Evolutionary conservation across 2,888 invertebrate genomes (phyloP), one percentile per base, ranked within the genome.

Genomic region (Acleris emargana): DNA sequence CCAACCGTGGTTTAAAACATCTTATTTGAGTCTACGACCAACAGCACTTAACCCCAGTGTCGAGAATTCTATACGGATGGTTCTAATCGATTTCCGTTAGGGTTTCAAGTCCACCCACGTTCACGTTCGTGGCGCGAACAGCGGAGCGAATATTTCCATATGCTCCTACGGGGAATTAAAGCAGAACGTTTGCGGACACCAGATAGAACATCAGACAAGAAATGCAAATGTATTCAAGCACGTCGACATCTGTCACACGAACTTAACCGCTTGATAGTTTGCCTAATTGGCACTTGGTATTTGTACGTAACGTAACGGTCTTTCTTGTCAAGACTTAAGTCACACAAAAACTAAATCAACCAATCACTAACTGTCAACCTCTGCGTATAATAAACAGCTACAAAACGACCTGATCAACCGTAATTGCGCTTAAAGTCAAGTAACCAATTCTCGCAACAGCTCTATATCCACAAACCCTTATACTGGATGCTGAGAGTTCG

Each of bases 51-150:
- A 90, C 88, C 88, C 71, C 79, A 70, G 82, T 82, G 84, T 84
- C 83, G 83, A 80, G 82, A 76, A 85, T 84, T 83, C 83, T 80
- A 82, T 81, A 81, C 80, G 74, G 81, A 77, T 80, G 80, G 78
- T 76, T 78, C 75, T 74, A 87, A 86, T 86, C 86, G 83, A 86
- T 86, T 86, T 85, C 82, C 82, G 83, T 83, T 82, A 83, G 78
- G 82, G 82, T 84, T 83, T 81, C 71, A 76, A 81, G 77, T 87
- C 86, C 83, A 86, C 88, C 87, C 84, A 89, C 87, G 79, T 75
- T 72, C 72, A 73, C 74, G 73, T 80, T 78, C 75, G 69, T 71
- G 69, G 73, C 60, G 50, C 43, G 49, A 50, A 55, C 45, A 60
- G 25, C 49, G 58, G 47, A 38, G 17, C 45, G 25, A 66, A 58